Evolutionary conservation across 2,113 vertebrate genomes (phyloP), one percentile per base, ranked within the genome.

Genomic region (Taurulus bubalis): DNA sequence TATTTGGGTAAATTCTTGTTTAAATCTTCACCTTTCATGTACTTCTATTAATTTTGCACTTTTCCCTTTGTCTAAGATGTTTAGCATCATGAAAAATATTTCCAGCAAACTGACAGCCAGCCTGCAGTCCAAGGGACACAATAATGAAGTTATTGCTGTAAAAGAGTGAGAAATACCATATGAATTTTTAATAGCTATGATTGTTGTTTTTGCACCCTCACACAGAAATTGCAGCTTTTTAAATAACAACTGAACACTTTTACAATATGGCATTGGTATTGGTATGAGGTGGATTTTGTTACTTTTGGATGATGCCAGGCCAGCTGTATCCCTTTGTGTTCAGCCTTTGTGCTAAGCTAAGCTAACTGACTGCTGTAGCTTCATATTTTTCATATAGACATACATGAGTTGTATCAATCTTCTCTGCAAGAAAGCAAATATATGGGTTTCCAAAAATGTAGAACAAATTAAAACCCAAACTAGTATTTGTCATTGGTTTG

Each of bases 21-120:
- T 53, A 51, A 4, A 16, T n/a, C 5, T 51, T 67, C 34, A 49
- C 3, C 4, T 12, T 30, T 34, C 0, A 16, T 51, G 24, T 51
- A 2, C 9, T 12, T 55, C 0, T 68, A 1, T 51, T 30, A 3
- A 47, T 59, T 58, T 62, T 42, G 0, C 4, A 2, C 1, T 71
- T 65, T 40, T 40, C 38, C 4, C 4, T 75, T 42, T 55, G 8
- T 77, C 40, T n/a, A 77, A 97, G 96, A 96, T 96, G 93, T 93
- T 96, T 38, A 87, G 64, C 18, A 89, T 95, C 64, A 87, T 97
- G 84, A 86, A 69, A 11, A 74, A 87, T 30, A 94, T 96, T 55
- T 93, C 93, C 68, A 83, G 87, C 64, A 88, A 90, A 47, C 65
- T 96, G 88, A 91, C 92, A 71, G 84, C 88, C 63, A 94, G 84